Conservation (phyloP, 2,888 invertebrate species). For the Phyto melanocephala region DNA sequence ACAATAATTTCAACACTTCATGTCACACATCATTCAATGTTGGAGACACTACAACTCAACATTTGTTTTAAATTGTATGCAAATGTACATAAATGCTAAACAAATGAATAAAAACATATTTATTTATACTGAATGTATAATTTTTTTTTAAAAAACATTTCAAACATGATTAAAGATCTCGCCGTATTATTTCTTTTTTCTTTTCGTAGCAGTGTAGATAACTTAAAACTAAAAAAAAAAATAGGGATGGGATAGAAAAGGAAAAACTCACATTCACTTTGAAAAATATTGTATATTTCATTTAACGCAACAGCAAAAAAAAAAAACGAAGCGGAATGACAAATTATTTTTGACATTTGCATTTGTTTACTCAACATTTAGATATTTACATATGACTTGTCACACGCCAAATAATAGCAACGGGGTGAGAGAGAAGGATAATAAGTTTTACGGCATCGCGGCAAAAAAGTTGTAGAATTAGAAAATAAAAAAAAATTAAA, state of each 20-base stretch:
- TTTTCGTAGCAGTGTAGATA: neutral
- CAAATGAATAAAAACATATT: neutral
- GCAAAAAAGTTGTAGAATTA: too few relatives aligned
- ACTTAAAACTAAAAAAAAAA: neutral
- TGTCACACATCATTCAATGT: slow-evolving; percentile 63
- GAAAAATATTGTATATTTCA: slow-evolving; percentile 26
- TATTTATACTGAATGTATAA: too few relatives aligned
- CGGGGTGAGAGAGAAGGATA: too few relatives aligned
- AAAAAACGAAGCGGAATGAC: slow-evolving; percentile 39
- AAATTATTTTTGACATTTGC: slow-evolving; percentile 65
- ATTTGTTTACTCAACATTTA: slow-evolving; percentile 54
- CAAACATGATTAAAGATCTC: slow-evolving; percentile 46
- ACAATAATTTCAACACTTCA: slow-evolving; percentile 68
- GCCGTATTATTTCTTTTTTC: neutral
- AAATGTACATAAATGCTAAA: neutral
- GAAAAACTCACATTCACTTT: neutral
- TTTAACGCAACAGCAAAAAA: slow-evolving; percentile 12
- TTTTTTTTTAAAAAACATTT: slow-evolving; percentile 19
- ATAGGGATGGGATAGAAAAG: too few relatives aligned
- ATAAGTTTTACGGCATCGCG: too few relatives aligned
- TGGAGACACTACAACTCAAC: slow-evolving; percentile 8
- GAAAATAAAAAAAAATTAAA: too few relatives aligned
- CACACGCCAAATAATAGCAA: neutral
- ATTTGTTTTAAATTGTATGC: slow-evolving; percentile 9
- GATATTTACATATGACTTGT: neutral